These are phyloP conservation scores for Acyrthosiphon pisum DNA, from an alignment of 1,140 invertebrate species.

Conservation along the genomic window DNA sequence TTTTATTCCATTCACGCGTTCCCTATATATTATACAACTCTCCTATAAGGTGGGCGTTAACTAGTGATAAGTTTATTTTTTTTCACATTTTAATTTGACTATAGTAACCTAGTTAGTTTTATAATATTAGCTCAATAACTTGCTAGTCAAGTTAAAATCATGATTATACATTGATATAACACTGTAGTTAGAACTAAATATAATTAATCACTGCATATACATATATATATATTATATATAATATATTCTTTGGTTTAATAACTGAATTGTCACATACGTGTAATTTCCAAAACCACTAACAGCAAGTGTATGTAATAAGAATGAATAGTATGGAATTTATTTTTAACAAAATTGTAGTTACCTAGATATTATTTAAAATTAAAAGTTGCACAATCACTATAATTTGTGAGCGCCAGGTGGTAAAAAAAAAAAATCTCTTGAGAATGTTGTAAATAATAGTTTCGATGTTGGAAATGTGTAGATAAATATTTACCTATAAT, in stretches of 20 bases:
- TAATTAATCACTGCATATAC: no score
- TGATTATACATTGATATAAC: no score
- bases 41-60: background rate
- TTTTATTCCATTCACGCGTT: background rate
- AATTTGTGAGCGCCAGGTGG: background rate
- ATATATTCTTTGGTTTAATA: no score
- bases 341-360: background rate
- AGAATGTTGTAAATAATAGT: background rate
- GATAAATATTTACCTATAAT: background rate
- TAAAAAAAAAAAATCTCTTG: background rate
- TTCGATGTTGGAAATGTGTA: background rate
- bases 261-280: background rate
- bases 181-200: no score
- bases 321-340: background rate
- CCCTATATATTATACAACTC: no score
- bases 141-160: background rate
- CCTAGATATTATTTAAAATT: background rate
- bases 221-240: no score
- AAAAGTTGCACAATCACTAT: background rate
- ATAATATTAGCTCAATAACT: background rate
- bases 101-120: background rate
- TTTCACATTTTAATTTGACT: background rate
- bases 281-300: background rate
- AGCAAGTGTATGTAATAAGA: background rate
- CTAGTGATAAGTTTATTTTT: background rate